Evolutionary conservation across 2,113 vertebrate genomes (phyloP).

Genomic region (Notothenia coriiceps): DNA sequence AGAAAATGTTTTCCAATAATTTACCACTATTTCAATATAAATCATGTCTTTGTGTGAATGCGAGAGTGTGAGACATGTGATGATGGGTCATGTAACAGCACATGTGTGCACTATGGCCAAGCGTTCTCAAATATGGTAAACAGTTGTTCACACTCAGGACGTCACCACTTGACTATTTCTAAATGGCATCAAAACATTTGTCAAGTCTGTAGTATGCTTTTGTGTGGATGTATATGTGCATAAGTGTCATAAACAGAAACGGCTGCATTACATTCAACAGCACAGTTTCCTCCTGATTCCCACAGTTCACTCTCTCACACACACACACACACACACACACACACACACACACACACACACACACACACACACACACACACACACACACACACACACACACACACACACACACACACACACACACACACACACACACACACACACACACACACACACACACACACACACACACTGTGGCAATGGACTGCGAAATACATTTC

Average conservation of each 20-base stretch:
- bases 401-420: constrained; percentile 2
- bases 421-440: constrained; percentile 15
- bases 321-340: background rate
- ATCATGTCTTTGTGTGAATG: background rate
- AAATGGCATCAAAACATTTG: background rate
- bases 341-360: constrained; percentile 11
- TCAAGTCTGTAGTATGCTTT: background rate
- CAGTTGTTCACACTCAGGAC: background rate
- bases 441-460: constrained; percentile 12
- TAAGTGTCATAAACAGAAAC: background rate
- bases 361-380: constrained; percentile 1
- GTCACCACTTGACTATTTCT: background rate
- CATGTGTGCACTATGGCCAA: background rate
- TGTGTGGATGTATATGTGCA: background rate
- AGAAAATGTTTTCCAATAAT: background rate
- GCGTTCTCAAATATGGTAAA: background rate
- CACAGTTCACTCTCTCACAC: background rate
- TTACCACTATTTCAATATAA: background rate
- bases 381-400: no score
- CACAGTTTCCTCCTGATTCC: constrained; percentile 1
- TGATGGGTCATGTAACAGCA: constrained; percentile 26
- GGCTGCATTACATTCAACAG: background rate
- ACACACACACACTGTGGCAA: constrained; percentile 43
- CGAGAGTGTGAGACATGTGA: constrained; percentile 29
- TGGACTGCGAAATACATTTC: constrained; percentile 78